Evolutionary conservation across 2,797 vertebrate species (phyloP).

Genomic region (Chromis chromis): DNA sequence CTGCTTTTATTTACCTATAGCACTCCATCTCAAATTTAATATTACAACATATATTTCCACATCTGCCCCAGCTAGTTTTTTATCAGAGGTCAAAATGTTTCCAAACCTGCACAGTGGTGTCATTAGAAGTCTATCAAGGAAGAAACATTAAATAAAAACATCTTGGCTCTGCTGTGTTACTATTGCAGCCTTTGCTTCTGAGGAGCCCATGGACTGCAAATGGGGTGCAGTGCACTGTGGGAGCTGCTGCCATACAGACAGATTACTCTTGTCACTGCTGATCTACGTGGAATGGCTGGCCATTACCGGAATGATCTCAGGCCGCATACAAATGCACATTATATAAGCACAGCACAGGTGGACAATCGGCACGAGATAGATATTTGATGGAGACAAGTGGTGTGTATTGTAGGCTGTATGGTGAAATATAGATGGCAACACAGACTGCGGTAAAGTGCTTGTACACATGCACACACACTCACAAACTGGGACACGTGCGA

Average conservation of each 20-base stretch:
- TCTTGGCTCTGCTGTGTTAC: slow-evolving; percentile 28
- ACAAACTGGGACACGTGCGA: slow-evolving; percentile 23
- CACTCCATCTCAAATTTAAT: slow-evolving; percentile 50
- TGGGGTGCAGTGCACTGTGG: slow-evolving; percentile 60
- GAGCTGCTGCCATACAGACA: slow-evolving; percentile 69
- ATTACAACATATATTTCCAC: slow-evolving; percentile 36
- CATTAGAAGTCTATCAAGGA: slow-evolving; percentile 44
- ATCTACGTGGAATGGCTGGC: slow-evolving; percentile 66
- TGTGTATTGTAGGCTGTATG: slow-evolving; percentile 40
- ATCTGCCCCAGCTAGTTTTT: slow-evolving; percentile 43
- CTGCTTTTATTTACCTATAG: slow-evolving; percentile 53
- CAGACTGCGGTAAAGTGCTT: slow-evolving; percentile 32
- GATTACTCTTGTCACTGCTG: slow-evolving; percentile 74
- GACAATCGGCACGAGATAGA: slow-evolving; percentile 67
- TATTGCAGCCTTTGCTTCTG: slow-evolving; percentile 26
- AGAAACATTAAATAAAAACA: slow-evolving; percentile 54
- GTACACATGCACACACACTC: slow-evolving; percentile 19
- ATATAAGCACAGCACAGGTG: slow-evolving; percentile 70
- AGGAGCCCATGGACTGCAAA: slow-evolving; percentile 57
- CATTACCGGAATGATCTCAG: slow-evolving; percentile 74
- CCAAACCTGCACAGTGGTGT: slow-evolving; percentile 29
- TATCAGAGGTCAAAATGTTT: slow-evolving; percentile 54
- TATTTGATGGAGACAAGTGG: slow-evolving; percentile 72
- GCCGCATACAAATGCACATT: slow-evolving; percentile 72
- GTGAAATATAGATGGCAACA: slow-evolving; percentile 63